These are phyloP conservation scores for Arctopsyche grandis DNA, from an alignment of 1,140 invertebrate genomes.

Conservation along the genomic window DNA sequence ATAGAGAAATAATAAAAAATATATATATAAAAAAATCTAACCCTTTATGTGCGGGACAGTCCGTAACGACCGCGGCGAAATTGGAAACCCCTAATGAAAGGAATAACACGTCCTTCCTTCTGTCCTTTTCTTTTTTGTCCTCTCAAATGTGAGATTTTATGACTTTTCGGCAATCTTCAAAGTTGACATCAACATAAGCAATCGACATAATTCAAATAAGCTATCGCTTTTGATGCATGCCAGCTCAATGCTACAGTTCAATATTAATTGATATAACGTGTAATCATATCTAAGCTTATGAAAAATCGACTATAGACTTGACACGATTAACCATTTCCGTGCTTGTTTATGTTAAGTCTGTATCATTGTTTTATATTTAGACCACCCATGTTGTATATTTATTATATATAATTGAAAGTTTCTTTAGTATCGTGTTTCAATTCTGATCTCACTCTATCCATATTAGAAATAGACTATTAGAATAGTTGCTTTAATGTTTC, in stretches of 20 bases:
- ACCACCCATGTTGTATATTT: not conserved
- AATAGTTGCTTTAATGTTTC: too few relatives aligned
- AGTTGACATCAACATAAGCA: not conserved
- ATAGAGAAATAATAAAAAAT: not conserved
- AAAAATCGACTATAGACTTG: not conserved
- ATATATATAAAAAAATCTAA: slow-evolving; percentile 13
- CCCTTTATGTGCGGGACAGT: slow-evolving; percentile 14
- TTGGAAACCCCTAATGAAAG: slow-evolving; percentile 35
- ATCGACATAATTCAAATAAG: not conserved
- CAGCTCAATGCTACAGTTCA: not conserved
- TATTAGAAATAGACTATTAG: too few relatives aligned
- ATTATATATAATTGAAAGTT: too few relatives aligned
- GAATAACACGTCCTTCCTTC: slow-evolving; percentile 14
- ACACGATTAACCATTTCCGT: too few relatives aligned
- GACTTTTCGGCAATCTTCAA: not conserved
- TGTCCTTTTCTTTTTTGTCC: not conserved
- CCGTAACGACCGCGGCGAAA: slow-evolving; percentile 36
- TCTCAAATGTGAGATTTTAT: not conserved
- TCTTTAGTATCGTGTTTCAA: too few relatives aligned
- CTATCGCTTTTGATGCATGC: not conserved
- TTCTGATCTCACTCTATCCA: too few relatives aligned
- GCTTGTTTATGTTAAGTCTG: too few relatives aligned
- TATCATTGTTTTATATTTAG: not conserved
- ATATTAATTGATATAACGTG: not conserved
- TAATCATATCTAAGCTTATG: not conserved